These are phyloP conservation scores for Mirounga angustirostris DNA, from an alignment of 2,113 vertebrate species.

Conservation along the genomic window DNA sequence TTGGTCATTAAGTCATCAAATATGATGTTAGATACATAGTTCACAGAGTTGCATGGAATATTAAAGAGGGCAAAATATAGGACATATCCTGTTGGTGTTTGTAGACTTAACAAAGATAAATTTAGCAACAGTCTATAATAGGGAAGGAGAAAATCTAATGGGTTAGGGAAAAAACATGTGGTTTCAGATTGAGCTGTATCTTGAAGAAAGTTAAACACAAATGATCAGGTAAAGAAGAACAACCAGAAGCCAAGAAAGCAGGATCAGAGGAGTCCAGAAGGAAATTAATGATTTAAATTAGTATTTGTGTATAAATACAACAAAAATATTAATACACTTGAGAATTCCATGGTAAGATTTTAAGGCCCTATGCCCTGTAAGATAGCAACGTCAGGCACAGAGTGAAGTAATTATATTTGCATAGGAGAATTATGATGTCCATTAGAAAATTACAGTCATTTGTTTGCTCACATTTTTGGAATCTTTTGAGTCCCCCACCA, in stretches of 20 bases:
- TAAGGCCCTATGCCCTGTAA: neutral
- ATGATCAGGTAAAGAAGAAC: neutral
- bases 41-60: neutral
- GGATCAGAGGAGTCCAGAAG: neutral
- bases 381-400: neutral
- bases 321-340: neutral
- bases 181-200: neutral
- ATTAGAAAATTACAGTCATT: neutral
- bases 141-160: neutral
- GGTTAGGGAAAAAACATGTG: neutral
- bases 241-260: neutral
- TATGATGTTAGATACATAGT: neutral
- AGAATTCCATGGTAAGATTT: neutral
- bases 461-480: neutral
- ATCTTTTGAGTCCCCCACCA: neutral
- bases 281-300: neutral
- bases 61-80: neutral
- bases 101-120: neutral
- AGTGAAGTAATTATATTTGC: neutral
- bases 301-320: neutral
- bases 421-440: neutral
- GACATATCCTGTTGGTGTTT: neutral
- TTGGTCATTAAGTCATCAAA: neutral
- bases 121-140: neutral
- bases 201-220: neutral